Evolutionary conservation across 2,113 vertebrate genomes (phyloP), one percentile per base, ranked within the genome.

Genomic region (Helogale parvula): DNA sequence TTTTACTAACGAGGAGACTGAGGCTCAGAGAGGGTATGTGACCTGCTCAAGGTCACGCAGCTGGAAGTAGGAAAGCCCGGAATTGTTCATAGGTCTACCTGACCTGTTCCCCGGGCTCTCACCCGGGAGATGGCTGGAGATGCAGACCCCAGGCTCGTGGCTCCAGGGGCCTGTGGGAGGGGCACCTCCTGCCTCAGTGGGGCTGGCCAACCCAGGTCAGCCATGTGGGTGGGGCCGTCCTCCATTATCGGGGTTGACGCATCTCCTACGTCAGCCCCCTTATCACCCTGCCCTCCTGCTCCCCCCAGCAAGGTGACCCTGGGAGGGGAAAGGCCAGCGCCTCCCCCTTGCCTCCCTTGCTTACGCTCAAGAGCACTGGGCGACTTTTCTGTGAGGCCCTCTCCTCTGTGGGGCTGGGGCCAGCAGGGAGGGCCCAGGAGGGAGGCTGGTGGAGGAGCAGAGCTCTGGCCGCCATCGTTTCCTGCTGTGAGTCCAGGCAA

Each of bases 181-280:
- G 57, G 35, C 19, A 13, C 16, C 50, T 69, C 52, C 54, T 94
- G 92, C 93, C 86, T 96, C 92, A 29, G 85, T 77, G 85, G 92
- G 60, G 21, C 93, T 16, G n/a, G 96, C 89, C 66, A 54, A 89
- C 45, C 69, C 13, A 7, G 90, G 87, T 89, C 90, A 60, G 76
- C 74, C 2, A 68, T 9, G 85, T 95, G 96, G 97, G 97, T 88
- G 93, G 93, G 88, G 90, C 90, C 2, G 5, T 41, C 69, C 57
- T 90, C 65, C 93, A 88, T 38, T 96, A 97, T 97, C 95, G 0
- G 69, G n/a, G 92, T 52, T 98, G 97, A 98, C 97, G 81, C 94
- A 98, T 82, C 98, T 97, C 92, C 65, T 63, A 95, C 98, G 97
- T 98, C 98, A 98, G 96, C 96, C 92, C 94, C 93, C 92, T 98